phyloP scores from a whole-genome alignment of 1,140 invertebrate genomes.

The Drosophila littoralis region DNA sequence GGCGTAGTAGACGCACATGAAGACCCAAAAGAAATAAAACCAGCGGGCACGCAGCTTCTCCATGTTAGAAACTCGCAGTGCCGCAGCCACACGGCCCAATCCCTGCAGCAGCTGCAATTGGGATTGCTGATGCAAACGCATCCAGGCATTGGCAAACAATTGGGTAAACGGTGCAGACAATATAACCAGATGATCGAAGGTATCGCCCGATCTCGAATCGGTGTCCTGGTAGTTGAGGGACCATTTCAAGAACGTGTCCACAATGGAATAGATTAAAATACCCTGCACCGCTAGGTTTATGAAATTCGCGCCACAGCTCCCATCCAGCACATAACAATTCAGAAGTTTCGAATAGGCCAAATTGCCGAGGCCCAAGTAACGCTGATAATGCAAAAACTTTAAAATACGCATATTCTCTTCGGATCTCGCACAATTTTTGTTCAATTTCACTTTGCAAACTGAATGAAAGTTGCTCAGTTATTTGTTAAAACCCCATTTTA shows the following conservation, averaged over 20 bases:
- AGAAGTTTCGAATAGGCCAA: constrained; percentile 16
- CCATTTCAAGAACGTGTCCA: constrained; percentile 13
- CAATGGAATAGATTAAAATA: constrained; percentile 4
- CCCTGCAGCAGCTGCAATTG: constrained; percentile 32
- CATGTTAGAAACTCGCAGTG: neutral
- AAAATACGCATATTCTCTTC: constrained; percentile 22
- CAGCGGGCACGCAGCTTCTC: neutral
- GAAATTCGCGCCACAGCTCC: constrained; percentile 21
- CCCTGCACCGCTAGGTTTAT: constrained; percentile 7
- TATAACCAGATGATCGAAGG: constrained; percentile 52
- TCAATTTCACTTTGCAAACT: constrained; percentile 9
- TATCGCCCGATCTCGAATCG: constrained; percentile 21
- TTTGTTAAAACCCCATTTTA: neutral
- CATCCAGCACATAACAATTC: constrained; percentile 17
- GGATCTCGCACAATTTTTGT: constrained; percentile 9
- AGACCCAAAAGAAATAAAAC: constrained; percentile 19
- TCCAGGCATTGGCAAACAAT: constrained; percentile 51
- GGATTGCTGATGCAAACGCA: constrained; percentile 34
- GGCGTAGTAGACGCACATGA: neutral
- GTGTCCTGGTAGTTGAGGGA: constrained; percentile 45
- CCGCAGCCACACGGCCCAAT: constrained; percentile 7
- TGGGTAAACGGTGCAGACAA: constrained; percentile 31
- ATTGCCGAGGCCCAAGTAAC: constrained; percentile 48
- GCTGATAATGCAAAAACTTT: constrained; percentile 50
- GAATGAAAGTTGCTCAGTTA: neutral